Percentiles rank a stretch among this genome's conserved stretches.
phyloP scores from a whole-genome alignment of 2,113 vertebrate species.

The Prunella himalayana region DNA sequence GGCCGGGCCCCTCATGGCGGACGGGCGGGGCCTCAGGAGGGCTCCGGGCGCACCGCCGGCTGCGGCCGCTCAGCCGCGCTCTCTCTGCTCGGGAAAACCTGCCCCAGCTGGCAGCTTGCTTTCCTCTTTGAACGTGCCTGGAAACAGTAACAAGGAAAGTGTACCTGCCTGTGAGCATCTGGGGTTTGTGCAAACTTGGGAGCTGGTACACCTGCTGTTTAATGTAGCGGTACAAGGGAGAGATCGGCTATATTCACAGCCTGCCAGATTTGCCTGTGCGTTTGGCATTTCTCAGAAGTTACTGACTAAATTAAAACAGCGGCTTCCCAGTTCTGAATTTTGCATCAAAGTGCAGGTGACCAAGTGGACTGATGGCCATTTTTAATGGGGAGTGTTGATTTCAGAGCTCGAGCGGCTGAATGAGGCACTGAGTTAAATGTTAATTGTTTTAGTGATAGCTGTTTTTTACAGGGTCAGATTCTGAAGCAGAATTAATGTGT shows the following conservation, averaged over 20 bases:
- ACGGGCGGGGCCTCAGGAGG: neutral
- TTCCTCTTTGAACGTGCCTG: neutral
- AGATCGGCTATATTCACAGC: accelerated
- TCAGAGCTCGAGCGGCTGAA: neutral
- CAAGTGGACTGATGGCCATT: neutral
- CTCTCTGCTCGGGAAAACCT: too few relatives aligned
- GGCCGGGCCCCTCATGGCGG: neutral
- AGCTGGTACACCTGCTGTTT: accelerated
- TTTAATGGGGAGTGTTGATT: neutral
- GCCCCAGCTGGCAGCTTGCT: accelerated
- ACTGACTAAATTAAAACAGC: neutral
- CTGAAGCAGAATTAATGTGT: neutral
- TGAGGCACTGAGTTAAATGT: neutral
- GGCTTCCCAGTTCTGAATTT: neutral
- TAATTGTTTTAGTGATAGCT: neutral
- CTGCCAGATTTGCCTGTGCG: accelerated
- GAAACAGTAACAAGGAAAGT: neutral
- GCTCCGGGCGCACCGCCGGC: accelerated
- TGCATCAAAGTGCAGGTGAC: neutral
- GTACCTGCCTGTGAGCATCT: neutral
- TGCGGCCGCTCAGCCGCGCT: accelerated
- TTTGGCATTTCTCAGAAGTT: neutral
- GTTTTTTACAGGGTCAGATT: neutral
- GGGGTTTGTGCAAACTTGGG: neutral
- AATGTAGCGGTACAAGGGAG: neutral